Percentiles rank a stretch among this genome's conserved stretches.
Evolutionary conservation across 2,797 vertebrate genomes (phyloP).

Genomic region (Neomorphus geoffroyi): DNA sequence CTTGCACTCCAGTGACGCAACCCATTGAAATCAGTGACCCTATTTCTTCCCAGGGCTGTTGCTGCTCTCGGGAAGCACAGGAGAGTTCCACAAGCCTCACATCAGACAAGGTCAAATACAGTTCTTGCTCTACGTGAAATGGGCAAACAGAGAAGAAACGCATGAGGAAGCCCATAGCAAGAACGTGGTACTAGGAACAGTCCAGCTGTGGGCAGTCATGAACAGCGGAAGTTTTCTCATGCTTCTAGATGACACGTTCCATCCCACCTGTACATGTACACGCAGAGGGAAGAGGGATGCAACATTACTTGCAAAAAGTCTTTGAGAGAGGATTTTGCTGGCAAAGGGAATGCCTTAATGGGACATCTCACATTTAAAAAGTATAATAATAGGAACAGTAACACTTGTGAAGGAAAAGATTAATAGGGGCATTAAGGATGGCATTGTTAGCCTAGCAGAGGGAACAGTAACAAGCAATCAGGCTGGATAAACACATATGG

Average conservation of each 20-base stretch:
- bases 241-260: not conserved
- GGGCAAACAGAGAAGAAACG: not conserved
- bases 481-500: not conserved
- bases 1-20: not conserved
- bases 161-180: not conserved
- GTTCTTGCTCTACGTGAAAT: not conserved
- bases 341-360: not conserved
- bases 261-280: not conserved
- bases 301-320: not conserved
- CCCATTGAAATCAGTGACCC: not conserved
- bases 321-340: not conserved
- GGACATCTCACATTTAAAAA: not conserved
- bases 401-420: not conserved
- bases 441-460: not conserved
- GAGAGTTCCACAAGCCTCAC: not conserved
- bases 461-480: constrained; percentile 3
- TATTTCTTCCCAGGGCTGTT: not conserved
- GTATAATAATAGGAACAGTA: not conserved
- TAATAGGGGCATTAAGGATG: not conserved
- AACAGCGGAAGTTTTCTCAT: not conserved
- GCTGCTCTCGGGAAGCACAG: not conserved
- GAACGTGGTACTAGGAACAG: not conserved
- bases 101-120: not conserved
- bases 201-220: not conserved
- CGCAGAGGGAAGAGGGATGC: not conserved